A percentile compares a stretch with the other conserved stretches of the same genome.
These are phyloP conservation scores for Leptinotarsa juncta DNA, from an alignment of 2,888 invertebrate genomes.

Conservation along the genomic window DNA sequence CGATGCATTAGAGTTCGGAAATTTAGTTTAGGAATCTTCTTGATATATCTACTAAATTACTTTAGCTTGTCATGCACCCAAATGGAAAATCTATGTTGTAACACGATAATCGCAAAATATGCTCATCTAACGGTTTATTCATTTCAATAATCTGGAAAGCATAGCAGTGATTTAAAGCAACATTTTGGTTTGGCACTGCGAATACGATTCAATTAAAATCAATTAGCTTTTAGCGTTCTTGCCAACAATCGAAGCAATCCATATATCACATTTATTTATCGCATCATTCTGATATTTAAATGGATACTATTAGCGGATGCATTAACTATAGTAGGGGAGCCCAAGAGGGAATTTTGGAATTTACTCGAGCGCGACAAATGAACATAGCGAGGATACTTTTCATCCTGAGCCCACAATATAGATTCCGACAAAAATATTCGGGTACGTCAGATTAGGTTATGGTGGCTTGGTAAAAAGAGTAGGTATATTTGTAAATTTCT, in stretches of 20 bases:
- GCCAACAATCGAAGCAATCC: conserved; percentile 46
- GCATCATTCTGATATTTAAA: conserved; percentile 8
- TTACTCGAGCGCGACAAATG: too few species aligned
- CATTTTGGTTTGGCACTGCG: conserved; percentile 50
- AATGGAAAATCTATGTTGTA: conserved; percentile 35
- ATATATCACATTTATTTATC: conserved; percentile 35
- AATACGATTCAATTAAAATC: conserved; percentile 52
- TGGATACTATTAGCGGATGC: conserved; percentile 20
- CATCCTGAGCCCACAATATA: too few species aligned
- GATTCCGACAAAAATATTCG: too few species aligned
- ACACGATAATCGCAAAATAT: conserved; percentile 1
- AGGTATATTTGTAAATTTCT: too few species aligned
- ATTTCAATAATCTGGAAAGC: conserved; percentile 36
- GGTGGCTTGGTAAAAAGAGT: too few species aligned
- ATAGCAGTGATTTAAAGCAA: conserved; percentile 44
- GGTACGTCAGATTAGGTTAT: too few species aligned
- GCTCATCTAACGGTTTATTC: conserved; percentile 24
- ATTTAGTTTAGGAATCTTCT: background rate
- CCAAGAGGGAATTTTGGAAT: too few species aligned
- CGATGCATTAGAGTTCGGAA: background rate
- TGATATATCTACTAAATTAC: background rate
- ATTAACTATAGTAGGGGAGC: background rate
- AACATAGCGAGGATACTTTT: too few species aligned
- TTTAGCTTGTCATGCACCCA: background rate
- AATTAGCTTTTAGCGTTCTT: conserved; percentile 50